A percentile compares a stretch with the other conserved stretches of the same genome.
phyloP scores from a whole-genome alignment of 2,888 invertebrate genomes.

The Acleris cristana region DNA sequence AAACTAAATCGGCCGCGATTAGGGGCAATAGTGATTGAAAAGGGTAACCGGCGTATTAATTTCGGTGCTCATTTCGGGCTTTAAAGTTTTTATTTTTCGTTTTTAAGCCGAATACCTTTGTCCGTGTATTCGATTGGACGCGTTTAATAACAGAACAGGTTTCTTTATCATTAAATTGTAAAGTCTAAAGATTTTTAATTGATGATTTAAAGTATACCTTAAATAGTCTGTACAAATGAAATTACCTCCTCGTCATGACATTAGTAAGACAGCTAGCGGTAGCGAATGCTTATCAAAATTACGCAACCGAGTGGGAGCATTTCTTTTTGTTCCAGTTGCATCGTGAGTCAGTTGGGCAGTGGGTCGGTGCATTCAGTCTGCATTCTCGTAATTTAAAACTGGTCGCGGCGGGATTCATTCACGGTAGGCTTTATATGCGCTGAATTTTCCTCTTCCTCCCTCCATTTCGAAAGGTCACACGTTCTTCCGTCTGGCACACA shows the following conservation, averaged over 20 bases:
- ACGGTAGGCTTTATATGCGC: conserved; percentile 42
- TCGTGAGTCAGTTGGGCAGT: conserved; percentile 69
- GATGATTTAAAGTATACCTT: conserved; percentile 20
- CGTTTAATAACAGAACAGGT: conserved; percentile 19
- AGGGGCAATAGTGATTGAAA: conserved; percentile 81
- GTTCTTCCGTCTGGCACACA: background rate
- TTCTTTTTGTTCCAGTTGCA: conserved; percentile 23
- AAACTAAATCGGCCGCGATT: conserved; percentile 75
- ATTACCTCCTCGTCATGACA: background rate
- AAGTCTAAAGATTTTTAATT: conserved; percentile 35
- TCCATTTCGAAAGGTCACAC: conserved; percentile 22
- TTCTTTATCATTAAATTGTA: conserved; percentile 36
- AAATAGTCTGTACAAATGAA: background rate
- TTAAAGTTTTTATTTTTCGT: conserved; percentile 58
- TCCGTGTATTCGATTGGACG: conserved; percentile 51
- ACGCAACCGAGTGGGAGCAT: conserved; percentile 18
- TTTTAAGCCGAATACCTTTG: conserved; percentile 55
- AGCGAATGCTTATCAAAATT: conserved; percentile 10
- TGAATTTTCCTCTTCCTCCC: conserved; percentile 47
- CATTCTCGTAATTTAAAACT: conserved; percentile 49
- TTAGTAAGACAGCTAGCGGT: background rate
- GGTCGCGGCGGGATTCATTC: conserved; percentile 46
- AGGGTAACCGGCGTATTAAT: conserved; percentile 73
- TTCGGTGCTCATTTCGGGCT: conserved; percentile 45
- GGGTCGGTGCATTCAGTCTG: conserved; percentile 57